Base-by-base conservation (phyloP, 2,113 vertebrate genomes). In the Sigmodon hispidus region DNA sequence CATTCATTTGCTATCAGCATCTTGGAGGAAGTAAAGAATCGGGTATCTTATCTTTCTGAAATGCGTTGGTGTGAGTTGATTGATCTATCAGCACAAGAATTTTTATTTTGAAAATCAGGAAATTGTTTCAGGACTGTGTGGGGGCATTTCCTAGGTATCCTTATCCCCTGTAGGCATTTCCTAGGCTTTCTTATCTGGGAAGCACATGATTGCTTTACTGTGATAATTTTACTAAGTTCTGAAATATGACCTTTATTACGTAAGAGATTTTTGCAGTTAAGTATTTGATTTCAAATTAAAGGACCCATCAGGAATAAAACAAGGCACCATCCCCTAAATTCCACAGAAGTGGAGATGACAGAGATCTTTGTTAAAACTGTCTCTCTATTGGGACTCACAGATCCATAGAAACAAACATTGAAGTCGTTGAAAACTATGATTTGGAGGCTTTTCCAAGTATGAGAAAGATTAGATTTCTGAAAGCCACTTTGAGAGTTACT, bases 61-160 rank as follows among this genome's bases (percentile, higher is more conserved):
- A 92, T 91, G 50, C 63, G 45, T 36, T 87, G 83, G 61, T 31
- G 36, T 75, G 91, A 40, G 21, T 63, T 96, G 90, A 89, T 91
- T 3, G 63, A 57, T 87, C 70, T 70, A 79, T 88, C 87, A 93
- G 79, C 48, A 80, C 24, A 89, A 85, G 36, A 95, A 91, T 93
- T 96, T 96, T 94, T 87, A 96, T 84, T 96, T 91, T 90, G 52
- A 92, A 96, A 95, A 96, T 67, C 70, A 93, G 81, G 79, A 96
- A 65, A 75, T 94, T 81, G 73, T 92, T 96, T 91, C 61, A 95
- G 83, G 79, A 87, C 40, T 73, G 19, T 89, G 52, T 93, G 36
- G 72, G 75, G 61, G 10, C 80, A 93, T 94, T 95, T 93, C 76
- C 87, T 86, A 85, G 80, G 61, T 59, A 79, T 92, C 43, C 61